phyloP scores from a whole-genome alignment of 2,888 invertebrate species.

The Spilosoma lubricipeda region DNA sequence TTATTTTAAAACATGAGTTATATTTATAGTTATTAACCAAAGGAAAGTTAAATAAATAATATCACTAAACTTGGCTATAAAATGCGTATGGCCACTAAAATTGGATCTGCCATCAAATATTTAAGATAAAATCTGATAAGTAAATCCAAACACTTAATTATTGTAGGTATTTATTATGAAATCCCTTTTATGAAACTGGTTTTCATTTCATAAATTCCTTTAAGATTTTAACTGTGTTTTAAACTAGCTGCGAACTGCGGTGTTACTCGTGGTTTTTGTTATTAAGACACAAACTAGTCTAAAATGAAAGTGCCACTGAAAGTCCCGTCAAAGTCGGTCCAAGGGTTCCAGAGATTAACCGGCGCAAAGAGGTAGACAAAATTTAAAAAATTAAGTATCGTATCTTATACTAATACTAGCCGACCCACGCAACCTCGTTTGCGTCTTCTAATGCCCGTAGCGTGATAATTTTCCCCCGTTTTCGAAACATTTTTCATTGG shows the following conservation, averaged over 20 bases:
- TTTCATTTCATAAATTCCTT: background rate
- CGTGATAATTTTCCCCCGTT: no score
- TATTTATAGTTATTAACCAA: background rate
- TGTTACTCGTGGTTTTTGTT: no score
- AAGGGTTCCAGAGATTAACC: no score
- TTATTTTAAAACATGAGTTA: background rate
- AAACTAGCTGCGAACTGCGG: background rate
- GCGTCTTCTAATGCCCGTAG: no score
- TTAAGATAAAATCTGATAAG: background rate
- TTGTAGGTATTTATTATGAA: background rate
- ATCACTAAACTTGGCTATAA: background rate
- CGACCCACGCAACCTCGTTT: no score
- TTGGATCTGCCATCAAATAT: background rate
- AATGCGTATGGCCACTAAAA: background rate
- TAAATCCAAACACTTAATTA: conserved; percentile 1
- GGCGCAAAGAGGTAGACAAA: no score
- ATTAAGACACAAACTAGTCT: no score
- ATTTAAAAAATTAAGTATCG: no score
- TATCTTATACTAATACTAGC: no score
- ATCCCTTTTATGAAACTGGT: background rate
- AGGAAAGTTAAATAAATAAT: background rate
- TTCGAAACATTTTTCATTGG: no score
- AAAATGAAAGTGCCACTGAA: no score
- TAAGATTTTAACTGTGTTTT: background rate
- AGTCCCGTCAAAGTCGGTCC: no score